Evolutionary conservation across 2,113 vertebrate genomes (phyloP), one percentile per base, ranked within the genome.

Genomic region (Otolemur garnettii): DNA sequence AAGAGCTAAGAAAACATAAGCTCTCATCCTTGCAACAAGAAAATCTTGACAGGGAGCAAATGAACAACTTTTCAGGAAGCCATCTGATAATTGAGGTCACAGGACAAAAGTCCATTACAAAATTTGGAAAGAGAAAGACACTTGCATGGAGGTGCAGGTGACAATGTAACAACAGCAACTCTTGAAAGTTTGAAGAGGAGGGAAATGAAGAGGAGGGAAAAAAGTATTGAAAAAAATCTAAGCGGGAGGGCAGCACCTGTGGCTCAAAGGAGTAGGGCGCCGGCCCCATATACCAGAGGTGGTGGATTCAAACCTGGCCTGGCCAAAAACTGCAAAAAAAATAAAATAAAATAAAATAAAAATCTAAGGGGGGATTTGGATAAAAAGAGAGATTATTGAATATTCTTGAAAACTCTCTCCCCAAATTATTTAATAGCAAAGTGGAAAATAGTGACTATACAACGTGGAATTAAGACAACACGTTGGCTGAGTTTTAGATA

Each of bases 111-210:
- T 2, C 9, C 17, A 22, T 93, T 75, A 19, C 28, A 64, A 83
- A 87, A 81, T 7, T 30, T 77, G 26, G 55, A 53, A 45, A 53
- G 12, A 64, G 15, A 60, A 69, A 62, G 28, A 68, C 19, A 38
- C 4, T 0, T 66, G 2, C 8, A 53, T 13, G 26, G 24, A 78
- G 12, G 35, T 4, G 0, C 0, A 6, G 18, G 2, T 38, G 8
- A 21, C 38, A 24, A 55, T 1, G 24, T 7, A 35, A 33, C 4
- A 75, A 24, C 2, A 35, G 1, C 0, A 75, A 57, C 17, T 55
- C 38, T n/a, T 45, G 55, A 33, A 64, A 42, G 30, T 50, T n/a
- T n/a, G 7, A 69, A 57, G 4, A 68, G 55, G 17, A 30, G 4
- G 2, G n/a, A 7, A 33, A 33, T 45, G 7, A 68, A 72, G 53